Percentiles rank a stretch among this genome's conserved stretches.
Conservation (phyloP, 2,113 vertebrate genomes). For the Ifrita kowaldi region DNA sequence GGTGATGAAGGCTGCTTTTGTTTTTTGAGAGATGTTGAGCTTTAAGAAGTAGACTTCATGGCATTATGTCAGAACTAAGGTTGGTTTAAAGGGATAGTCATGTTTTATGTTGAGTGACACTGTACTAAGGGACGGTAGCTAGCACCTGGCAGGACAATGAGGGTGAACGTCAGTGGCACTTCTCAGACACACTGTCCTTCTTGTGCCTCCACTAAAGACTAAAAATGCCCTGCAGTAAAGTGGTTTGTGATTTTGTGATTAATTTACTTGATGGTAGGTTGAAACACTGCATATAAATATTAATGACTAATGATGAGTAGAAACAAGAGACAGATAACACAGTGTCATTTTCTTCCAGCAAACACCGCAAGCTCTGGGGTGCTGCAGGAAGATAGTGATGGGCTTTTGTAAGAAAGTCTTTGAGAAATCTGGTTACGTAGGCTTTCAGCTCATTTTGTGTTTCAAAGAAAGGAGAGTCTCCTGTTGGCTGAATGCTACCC, state of each 20-base stretch:
- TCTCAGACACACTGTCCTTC: neutral
- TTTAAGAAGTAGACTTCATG: neutral
- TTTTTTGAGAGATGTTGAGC: neutral
- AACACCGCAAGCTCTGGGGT: neutral
- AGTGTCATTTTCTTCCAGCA: neutral
- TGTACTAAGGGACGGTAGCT: neutral
- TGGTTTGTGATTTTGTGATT: neutral
- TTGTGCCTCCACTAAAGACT: neutral
- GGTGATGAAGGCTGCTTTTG: neutral
- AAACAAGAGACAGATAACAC: neutral
- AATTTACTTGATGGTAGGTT: neutral
- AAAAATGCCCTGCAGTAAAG: neutral
- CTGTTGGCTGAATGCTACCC: neutral
- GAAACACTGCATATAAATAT: neutral
- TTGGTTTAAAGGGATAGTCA: neutral
- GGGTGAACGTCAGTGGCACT: neutral
- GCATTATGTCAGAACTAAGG: neutral
- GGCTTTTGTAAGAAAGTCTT: neutral
- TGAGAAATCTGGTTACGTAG: neutral
- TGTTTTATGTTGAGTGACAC: neutral
- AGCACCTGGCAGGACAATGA: neutral
- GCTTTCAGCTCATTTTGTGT: neutral
- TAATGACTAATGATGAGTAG: neutral
- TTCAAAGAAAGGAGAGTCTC: neutral
- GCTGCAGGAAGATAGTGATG: fast-evolving